Evolutionary conservation across 2,797 vertebrate genomes (phyloP), one percentile per base, ranked within the genome.

Genomic region (Enteromius trimaculatus): DNA sequence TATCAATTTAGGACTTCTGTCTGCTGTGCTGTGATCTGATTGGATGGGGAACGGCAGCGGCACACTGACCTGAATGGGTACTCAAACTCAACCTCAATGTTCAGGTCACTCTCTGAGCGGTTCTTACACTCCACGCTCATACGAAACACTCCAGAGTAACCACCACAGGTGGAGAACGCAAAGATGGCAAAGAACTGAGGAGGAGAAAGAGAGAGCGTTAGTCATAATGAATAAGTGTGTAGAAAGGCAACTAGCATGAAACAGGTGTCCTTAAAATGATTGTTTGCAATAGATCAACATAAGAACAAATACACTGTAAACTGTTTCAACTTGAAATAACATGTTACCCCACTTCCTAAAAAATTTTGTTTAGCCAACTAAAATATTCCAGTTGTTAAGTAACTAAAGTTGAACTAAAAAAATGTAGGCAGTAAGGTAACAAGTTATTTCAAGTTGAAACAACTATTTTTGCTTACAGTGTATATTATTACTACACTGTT

Each of bases 111-210:
- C 10, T 95, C 90, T 0, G 90, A 92, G 84, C 92, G 92, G 90
- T 93, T 95, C 92, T 92, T 94, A 88, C 97, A 98, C 66, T 97
- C 93, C 88, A 98, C 95, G 0, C 94, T 90, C 87, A 98, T 81
- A 81, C 88, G 90, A 85, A 98, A 96, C 91, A 96, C 93, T 84
- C 97, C 97, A 0, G 92, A 94, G 85, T 97, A 98, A 89, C 96
- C 95, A 79, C 97, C 96, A 14, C 96, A 97, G 53, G 97, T 97
- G 83, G 96, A 95, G 89, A 98, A 97, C 66, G 97, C 96, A 85
- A 98, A 97, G 92, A 98, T 97, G 88, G 96, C 93, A 75, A 97
- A 98, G 82, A 98, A 93, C 96, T 97, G 72, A 21, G 7, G 71
- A 44, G 11, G 10, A 31, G 53, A 62, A 37, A 80, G 31, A 55